Conservation (phyloP, 2,888 invertebrate genomes). For the Crossocerus cetratus region DNA sequence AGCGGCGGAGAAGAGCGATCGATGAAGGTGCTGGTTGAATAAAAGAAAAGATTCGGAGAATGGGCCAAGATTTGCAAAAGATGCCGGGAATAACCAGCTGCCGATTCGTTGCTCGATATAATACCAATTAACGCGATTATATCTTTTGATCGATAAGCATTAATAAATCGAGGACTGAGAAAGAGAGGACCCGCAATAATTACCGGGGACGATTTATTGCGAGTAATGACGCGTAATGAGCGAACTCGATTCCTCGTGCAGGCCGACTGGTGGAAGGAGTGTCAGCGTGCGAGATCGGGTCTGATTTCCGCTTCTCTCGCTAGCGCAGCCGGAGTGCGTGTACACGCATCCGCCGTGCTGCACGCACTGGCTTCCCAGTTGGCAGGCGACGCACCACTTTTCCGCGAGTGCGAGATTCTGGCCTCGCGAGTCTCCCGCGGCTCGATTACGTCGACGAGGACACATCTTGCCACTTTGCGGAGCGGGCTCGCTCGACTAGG, state of each 20-base stretch:
- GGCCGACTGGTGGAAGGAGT: no score
- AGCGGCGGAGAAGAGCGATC: not conserved
- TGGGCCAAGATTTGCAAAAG: not conserved
- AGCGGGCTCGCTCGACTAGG: constrained; percentile 69
- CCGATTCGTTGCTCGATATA: constrained; percentile 44
- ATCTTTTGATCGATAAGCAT: constrained; percentile 68
- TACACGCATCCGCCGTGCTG: no score
- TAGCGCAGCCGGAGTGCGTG: no score
- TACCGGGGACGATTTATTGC: constrained; percentile 68
- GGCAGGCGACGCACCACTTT: no score
- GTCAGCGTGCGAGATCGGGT: not conserved
- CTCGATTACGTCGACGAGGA: constrained; percentile 70
- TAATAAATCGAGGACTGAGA: constrained; percentile 61
- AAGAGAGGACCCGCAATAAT: constrained; percentile 54
- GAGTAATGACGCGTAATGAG: constrained; percentile 66
- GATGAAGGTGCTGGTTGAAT: not conserved
- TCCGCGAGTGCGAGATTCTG: not conserved
- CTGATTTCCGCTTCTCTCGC: constrained; percentile 16
- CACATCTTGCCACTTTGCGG: constrained; percentile 73
- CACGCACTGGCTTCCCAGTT: not conserved
- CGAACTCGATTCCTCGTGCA: not conserved
- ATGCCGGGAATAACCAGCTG: constrained; percentile 24
- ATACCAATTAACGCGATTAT: constrained; percentile 67
- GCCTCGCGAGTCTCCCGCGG: constrained; percentile 6
- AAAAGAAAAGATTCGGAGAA: not conserved